phyloP scores from a whole-genome alignment of 1,140 invertebrate genomes.

The Zaprionus camerounensis region DNA sequence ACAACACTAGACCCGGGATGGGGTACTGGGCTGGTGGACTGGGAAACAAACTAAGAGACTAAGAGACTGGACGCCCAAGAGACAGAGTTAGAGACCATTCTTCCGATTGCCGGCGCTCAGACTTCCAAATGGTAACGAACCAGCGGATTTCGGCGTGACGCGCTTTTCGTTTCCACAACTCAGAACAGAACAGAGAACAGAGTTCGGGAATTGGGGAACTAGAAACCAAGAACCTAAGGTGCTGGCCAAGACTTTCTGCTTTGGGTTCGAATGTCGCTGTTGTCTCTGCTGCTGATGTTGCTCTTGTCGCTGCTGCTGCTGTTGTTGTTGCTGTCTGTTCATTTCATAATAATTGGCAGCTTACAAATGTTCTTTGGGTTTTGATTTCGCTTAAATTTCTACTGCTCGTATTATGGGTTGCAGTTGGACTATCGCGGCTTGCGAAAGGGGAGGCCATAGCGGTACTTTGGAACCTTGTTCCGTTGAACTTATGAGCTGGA shows the following conservation, averaged over 20 bases:
- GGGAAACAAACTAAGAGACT: slow-evolving; percentile 20
- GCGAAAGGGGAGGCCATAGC: slow-evolving; percentile 37
- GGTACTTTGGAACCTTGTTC: slow-evolving; percentile 57
- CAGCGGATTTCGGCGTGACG: slow-evolving; percentile 72
- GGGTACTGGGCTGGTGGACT: not conserved
- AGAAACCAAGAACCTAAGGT: not conserved
- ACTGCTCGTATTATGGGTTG: slow-evolving; percentile 27
- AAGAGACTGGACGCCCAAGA: not conserved
- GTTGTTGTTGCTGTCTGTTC: slow-evolving; percentile 61
- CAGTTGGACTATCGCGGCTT: slow-evolving; percentile 50
- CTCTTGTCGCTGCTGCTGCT: slow-evolving; percentile 18
- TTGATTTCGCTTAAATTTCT: slow-evolving; percentile 69
- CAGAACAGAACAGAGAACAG: not conserved
- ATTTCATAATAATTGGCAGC: slow-evolving; percentile 82
- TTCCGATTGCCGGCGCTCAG: slow-evolving; percentile 69
- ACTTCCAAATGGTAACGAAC: slow-evolving; percentile 71
- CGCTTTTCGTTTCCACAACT: slow-evolving; percentile 60
- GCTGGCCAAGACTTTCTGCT: slow-evolving; percentile 19
- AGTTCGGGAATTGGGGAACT: not conserved
- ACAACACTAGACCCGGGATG: slow-evolving; percentile 25
- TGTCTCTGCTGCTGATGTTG: slow-evolving; percentile 36
- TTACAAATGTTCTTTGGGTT: slow-evolving; percentile 78
- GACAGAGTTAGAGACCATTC: slow-evolving; percentile 30
- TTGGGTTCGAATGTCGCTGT: slow-evolving; percentile 62
- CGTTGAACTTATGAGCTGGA: slow-evolving; percentile 60